These are phyloP conservation scores for Pantelozetes paolii DNA, from an alignment of 2,888 invertebrate genomes.

Conservation along the genomic window DNA sequence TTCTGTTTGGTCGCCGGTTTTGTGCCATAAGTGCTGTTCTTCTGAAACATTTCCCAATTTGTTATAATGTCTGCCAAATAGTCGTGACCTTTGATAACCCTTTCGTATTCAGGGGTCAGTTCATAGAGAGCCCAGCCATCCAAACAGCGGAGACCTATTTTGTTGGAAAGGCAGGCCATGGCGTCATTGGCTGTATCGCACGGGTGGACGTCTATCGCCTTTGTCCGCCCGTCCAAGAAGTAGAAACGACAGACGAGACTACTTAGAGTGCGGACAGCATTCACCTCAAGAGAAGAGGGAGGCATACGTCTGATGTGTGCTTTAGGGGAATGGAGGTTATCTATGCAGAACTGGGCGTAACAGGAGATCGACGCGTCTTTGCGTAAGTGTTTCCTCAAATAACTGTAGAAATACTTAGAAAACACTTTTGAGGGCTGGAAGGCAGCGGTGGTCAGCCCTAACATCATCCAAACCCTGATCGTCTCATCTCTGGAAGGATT, in stretches of 20 bases:
- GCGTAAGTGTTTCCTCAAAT: conserved; percentile 64
- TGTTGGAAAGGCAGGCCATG: conserved; percentile 79
- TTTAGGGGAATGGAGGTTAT: conserved; percentile 71
- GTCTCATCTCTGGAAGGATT: conserved; percentile 79
- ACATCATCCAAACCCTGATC: conserved; percentile 78
- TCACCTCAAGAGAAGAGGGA: conserved; percentile 87
- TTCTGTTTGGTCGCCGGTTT: conserved; percentile 49
- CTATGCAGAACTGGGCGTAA: conserved; percentile 88
- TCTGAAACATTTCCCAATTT: conserved; percentile 62
- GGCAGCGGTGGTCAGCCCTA: conserved; percentile 83
- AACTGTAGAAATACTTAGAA: conserved; percentile 72
- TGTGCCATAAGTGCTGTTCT: conserved; percentile 43
- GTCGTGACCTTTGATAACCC: conserved; percentile 83
- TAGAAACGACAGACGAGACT: conserved; percentile 88
- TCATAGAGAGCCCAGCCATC: conserved; percentile 91
- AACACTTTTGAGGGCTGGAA: conserved; percentile 83
- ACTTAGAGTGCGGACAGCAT: conserved; percentile 81
- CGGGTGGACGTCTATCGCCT: conserved; percentile 90
- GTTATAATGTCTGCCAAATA: conserved; percentile 90
- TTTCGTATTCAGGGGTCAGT: conserved; percentile 76
- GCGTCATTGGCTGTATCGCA: conserved; percentile 90
- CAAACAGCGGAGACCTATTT: conserved; percentile 69
- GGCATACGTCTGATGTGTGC: conserved; percentile 76
- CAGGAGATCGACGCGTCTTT: conserved; percentile 69
- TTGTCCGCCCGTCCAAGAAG: conserved; percentile 89